Evolutionary conservation across 2,113 vertebrate species (phyloP).

Genomic region (Dasyprocta punctata): DNA sequence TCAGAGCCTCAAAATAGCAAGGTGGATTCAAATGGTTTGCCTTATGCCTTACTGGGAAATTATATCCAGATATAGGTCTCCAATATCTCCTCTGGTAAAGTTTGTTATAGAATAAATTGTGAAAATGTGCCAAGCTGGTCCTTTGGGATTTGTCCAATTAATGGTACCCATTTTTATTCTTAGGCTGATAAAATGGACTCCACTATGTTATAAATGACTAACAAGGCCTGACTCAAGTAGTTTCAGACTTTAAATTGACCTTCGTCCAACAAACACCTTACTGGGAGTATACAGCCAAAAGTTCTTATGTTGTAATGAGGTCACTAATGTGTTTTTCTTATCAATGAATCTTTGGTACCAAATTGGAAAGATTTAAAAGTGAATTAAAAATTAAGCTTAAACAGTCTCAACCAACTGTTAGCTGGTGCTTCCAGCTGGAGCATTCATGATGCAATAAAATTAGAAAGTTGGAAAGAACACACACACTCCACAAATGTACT

Average conservation of each 20-base stretch:
- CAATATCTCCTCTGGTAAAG: neutral
- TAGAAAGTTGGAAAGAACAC: constrained; percentile 83
- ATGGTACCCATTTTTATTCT: neutral
- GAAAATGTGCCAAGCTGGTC: neutral
- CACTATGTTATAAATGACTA: neutral
- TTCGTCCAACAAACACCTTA: neutral
- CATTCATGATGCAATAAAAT: constrained; percentile 80
- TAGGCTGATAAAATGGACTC: neutral
- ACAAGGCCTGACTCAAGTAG: neutral
- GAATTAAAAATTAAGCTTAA: constrained; percentile 81
- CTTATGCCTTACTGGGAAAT: neutral
- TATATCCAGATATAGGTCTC: neutral
- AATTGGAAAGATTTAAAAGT: constrained; percentile 63
- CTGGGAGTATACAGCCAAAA: neutral
- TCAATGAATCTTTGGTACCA: constrained; percentile 61
- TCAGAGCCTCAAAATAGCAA: neutral
- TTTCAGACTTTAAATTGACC: constrained; percentile 41
- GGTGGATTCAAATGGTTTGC: neutral
- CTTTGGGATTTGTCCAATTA: constrained; percentile 1
- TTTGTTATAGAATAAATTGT: neutral
- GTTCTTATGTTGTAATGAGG: constrained; percentile 54
- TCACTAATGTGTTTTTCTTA: constrained; percentile 60
- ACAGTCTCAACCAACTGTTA: constrained; percentile 79
- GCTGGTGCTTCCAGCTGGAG: constrained; percentile 81
- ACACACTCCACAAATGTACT: constrained; percentile 72